phyloP scores from a whole-genome alignment of 2,113 vertebrate species.

The Rhinoderma darwinii region DNA sequence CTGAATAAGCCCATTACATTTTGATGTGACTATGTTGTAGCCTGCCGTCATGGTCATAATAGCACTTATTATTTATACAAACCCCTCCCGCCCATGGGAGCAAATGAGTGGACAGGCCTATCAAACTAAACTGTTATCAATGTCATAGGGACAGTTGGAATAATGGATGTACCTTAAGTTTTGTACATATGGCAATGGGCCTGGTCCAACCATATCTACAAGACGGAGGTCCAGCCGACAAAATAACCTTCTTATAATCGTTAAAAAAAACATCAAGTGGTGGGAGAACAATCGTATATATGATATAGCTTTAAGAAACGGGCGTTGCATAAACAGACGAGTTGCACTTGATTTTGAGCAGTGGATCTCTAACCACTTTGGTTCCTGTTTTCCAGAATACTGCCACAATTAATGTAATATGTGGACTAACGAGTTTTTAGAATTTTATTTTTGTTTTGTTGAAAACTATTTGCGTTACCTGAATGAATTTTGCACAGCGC shows the following conservation, averaged over 20 bases:
- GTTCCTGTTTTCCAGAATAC: constrained; percentile 73
- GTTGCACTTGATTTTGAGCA: constrained; percentile 21
- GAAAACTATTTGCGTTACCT: constrained; percentile 71
- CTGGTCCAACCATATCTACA: neutral
- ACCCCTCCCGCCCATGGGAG: neutral
- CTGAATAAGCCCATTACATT: neutral
- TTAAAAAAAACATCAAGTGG: neutral
- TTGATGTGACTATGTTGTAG: neutral
- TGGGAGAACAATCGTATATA: constrained; percentile 21
- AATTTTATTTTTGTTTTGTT: constrained; percentile 68
- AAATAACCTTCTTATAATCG: neutral
- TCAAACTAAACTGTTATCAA: neutral
- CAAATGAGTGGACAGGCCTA: neutral
- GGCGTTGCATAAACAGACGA: neutral
- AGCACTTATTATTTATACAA: constrained; percentile 22
- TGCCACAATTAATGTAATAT: constrained; percentile 72
- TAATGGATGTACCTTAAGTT: neutral
- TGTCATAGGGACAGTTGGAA: neutral
- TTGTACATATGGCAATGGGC: neutral
- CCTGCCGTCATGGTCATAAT: neutral
- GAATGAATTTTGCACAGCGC: constrained; percentile 74
- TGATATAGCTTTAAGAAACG: constrained; percentile 37
- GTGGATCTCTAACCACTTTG: constrained; percentile 67
- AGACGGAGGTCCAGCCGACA: neutral
- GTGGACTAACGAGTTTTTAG: constrained; percentile 65